Base-by-base conservation (phyloP, 2,113 vertebrate species). In the Salminus brasiliensis region DNA sequence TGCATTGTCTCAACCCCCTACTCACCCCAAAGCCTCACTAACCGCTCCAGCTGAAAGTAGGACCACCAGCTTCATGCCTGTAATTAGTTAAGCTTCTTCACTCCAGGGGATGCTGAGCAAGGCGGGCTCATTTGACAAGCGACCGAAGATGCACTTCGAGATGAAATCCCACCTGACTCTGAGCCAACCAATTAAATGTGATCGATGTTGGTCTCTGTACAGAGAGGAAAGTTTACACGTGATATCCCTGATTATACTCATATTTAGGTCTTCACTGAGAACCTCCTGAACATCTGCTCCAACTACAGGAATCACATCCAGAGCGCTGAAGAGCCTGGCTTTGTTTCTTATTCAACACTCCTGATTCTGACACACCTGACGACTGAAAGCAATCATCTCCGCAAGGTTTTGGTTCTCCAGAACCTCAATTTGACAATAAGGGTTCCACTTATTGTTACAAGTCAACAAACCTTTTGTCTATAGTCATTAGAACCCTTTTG, bases 101-200 rank as follows among this genome's bases (percentile, higher is more conserved):
- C 45, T 47, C 45, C 18, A 15, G 52, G 30, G 72, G 66, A 23
- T 25, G 63, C n/a, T 9, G 60, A 76, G 53, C 65, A 23, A 73
- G 63, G 45, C 43, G 59, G 41, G 57, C 41, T 52, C 5, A 39
- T 62, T 81, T 59, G 62, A 43, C 47, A 29, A 43, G 27, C 0
- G 21, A 23, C 45, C 18, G 23, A 80, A 80, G 34, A 55, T 4
- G 21, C 8, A 47, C 16, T 43, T 30, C 21, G 67, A 34, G 74
- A 76, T 72, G 13, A 72, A 81, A 62, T 27, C 74, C 80, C 21
- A 18, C 29, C 80, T 57, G 79, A 53, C 36, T 63, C 60, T 57
- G 57, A 57, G 57, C n/a, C n/a, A n/a, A 77, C 80, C 74, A 82
- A 78, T 77, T 76, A 81, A 67, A 68, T 82, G 72, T 82, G 80